Conservation (phyloP, 2,113 vertebrate genomes). For the Jaculus jaculus region DNA sequence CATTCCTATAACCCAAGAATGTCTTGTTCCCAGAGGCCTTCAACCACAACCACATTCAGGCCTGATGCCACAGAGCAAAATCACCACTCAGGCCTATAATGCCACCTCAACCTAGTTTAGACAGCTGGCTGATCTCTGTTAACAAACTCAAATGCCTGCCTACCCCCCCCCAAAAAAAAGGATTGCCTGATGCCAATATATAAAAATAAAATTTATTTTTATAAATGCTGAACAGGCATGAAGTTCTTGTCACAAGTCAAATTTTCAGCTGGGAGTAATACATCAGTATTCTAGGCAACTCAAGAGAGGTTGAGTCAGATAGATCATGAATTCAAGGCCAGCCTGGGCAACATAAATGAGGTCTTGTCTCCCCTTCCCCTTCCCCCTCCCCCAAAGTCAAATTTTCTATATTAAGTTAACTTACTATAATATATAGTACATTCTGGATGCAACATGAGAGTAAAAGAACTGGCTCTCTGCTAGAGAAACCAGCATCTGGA, state of each 20-base stretch:
- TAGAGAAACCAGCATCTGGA: not conserved
- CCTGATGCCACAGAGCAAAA: not conserved
- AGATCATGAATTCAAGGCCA: not conserved
- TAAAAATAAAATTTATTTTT: not conserved
- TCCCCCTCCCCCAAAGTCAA: not conserved
- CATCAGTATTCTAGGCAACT: not conserved
- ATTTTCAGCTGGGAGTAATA: not conserved
- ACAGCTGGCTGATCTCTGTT: constrained; percentile 22
- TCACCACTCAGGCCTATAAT: not conserved
- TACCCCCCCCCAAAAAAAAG: not conserved
- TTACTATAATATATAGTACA: not conserved
- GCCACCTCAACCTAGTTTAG: not conserved
- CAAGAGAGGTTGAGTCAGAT: not conserved
- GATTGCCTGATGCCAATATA: not conserved
- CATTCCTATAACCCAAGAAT: too few species aligned
- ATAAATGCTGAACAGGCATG: not conserved
- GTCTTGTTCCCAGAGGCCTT: not conserved
- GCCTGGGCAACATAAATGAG: too few species aligned
- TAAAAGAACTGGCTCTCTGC: not conserved
- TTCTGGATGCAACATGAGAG: not conserved
- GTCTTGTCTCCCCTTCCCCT: too few species aligned
- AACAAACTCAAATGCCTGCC: not conserved
- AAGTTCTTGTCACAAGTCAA: constrained; percentile 1
- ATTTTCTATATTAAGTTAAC: not conserved
- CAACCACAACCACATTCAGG: not conserved